A percentile compares a stretch with the other conserved stretches of the same genome.
Evolutionary conservation across 2,797 vertebrate genomes (phyloP).

Genomic region (Toxotes lorentzi): DNA sequence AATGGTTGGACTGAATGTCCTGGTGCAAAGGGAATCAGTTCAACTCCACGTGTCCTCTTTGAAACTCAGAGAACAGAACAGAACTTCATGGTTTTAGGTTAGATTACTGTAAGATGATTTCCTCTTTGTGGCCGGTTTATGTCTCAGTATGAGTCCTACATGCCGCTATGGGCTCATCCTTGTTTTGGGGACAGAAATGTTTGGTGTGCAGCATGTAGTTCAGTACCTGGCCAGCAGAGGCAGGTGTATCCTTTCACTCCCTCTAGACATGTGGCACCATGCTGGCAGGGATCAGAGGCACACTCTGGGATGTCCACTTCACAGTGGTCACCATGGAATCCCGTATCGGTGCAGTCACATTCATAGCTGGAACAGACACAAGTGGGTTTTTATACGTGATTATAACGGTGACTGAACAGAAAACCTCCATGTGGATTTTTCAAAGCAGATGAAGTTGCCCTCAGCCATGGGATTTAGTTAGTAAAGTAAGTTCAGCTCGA

Average conservation of each 20-base stretch:
- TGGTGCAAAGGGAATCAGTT: too few species aligned
- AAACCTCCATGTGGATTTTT: not conserved
- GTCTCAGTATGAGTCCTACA: not conserved
- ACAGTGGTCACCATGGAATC: slow-evolving; percentile 89
- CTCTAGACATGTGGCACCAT: slow-evolving; percentile 89
- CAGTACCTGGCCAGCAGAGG: slow-evolving; percentile 93
- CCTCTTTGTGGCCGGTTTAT: too few species aligned
- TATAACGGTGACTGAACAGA: not conserved
- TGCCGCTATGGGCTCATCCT: not conserved
- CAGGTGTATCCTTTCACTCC: slow-evolving; percentile 89
- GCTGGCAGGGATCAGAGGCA: slow-evolving; percentile 90
- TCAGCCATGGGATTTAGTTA: too few species aligned
- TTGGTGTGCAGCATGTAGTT: not conserved
- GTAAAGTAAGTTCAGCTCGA: not conserved
- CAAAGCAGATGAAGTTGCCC: not conserved
- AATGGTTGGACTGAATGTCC: too few species aligned
- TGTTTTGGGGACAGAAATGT: not conserved
- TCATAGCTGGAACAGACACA: slow-evolving; percentile 84
- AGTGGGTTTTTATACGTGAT: not conserved
- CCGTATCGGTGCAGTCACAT: slow-evolving; percentile 91
- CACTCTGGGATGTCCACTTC: slow-evolving; percentile 93
- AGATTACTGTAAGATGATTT: not conserved
- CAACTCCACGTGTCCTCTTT: too few species aligned
- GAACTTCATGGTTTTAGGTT: not conserved
- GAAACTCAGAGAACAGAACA: not conserved